A percentile compares a stretch with the other conserved stretches of the same genome.
phyloP scores from a whole-genome alignment of 2,113 vertebrate genomes.

The Seriola quinqueradiata region DNA sequence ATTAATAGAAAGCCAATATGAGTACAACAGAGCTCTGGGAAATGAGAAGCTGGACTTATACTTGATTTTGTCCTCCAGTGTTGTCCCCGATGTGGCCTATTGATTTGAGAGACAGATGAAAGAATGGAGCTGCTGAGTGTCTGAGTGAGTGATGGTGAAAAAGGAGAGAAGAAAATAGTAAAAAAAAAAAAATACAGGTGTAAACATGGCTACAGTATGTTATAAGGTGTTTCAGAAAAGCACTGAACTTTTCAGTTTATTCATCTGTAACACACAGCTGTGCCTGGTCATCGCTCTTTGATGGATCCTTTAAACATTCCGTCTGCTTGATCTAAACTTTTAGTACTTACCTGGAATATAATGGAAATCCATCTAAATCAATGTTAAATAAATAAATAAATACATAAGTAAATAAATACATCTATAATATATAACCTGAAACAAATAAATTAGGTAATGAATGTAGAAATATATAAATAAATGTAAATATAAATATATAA shows the following conservation, averaged over 20 bases:
- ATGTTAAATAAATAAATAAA: no score
- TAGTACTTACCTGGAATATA: no score
- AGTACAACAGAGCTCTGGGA: constrained; percentile 30
- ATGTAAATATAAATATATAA: no score
- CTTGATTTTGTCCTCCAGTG: constrained; percentile 23
- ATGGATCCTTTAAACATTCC: no score
- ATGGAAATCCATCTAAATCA: no score
- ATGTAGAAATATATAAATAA: no score
- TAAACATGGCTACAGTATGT: not conserved
- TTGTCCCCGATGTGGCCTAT: constrained; percentile 40
- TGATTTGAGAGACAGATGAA: constrained; percentile 43
- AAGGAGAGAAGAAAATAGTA: not conserved
- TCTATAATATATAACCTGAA: no score
- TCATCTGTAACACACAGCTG: not conserved
- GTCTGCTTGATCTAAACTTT: no score
- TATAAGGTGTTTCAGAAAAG: not conserved
- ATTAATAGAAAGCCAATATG: constrained; percentile 47
- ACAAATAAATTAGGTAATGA: no score
- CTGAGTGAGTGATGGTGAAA: not conserved
- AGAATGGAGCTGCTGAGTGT: constrained; percentile 11
- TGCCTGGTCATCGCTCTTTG: not conserved
- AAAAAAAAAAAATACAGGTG: not conserved
- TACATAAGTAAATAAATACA: no score
- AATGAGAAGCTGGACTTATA: constrained; percentile 35
- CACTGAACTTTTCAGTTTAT: not conserved